Percentiles rank a stretch among this genome's conserved stretches.
These are phyloP conservation scores for Pangasius mekongensis DNA, from an alignment of 2,797 vertebrate species.

Conservation along the genomic window DNA sequence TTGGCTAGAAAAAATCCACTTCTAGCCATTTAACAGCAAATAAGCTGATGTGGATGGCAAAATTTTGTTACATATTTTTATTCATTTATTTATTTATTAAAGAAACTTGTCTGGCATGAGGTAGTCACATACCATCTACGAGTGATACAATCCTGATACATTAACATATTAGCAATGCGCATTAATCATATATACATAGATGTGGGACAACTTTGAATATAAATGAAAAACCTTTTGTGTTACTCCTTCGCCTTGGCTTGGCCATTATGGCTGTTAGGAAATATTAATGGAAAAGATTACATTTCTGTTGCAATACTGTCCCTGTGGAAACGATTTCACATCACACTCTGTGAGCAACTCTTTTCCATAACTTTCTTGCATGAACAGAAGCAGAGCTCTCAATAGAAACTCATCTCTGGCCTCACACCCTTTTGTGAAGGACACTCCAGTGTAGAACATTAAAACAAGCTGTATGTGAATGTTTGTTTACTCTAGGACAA, in stretches of 20 bases:
- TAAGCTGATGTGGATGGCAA: neutral
- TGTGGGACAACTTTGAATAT: neutral
- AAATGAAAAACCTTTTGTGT: constrained; percentile 20
- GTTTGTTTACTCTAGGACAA: neutral
- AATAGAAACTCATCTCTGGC: neutral
- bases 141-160: neutral
- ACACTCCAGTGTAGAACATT: neutral
- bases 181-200: neutral
- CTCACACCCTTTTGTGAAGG: constrained; percentile 24
- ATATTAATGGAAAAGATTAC: constrained; percentile 66
- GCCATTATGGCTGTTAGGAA: constrained; percentile 63
- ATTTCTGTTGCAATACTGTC: constrained; percentile 72
- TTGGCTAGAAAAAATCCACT: neutral
- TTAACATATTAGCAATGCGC: neutral
- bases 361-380: constrained; percentile 48
- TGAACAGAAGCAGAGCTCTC: constrained; percentile 41
- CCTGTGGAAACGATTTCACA: constrained; percentile 72
- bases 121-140: no score
- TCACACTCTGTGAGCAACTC: constrained; percentile 53
- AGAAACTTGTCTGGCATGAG: neutral
- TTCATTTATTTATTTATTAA: neutral
- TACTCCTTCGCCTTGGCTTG: constrained; percentile 49
- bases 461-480: neutral
- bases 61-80: neutral
- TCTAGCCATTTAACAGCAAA: neutral